Evolutionary conservation across 2,797 vertebrate genomes (phyloP).

Genomic region (Galaxias olidus): DNA sequence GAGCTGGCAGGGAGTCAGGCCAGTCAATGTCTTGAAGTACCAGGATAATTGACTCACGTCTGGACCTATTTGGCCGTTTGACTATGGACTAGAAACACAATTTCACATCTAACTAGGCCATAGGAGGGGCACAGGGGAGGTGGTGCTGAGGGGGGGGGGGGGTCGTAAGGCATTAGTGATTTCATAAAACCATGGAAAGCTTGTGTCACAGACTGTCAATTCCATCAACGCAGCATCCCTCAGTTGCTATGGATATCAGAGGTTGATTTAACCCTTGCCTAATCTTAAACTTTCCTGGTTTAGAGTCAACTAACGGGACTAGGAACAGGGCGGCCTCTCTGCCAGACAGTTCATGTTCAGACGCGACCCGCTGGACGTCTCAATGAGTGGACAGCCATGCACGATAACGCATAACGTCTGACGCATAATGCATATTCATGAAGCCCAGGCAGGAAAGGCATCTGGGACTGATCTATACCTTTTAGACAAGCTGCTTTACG

Average conservation of each 20-base stretch:
- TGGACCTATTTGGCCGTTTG: not conserved
- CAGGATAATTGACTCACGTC: not conserved
- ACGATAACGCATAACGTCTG: slow-evolving; percentile 47
- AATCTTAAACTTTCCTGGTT: too few species aligned
- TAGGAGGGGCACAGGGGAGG: too few species aligned
- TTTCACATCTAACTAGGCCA: not conserved
- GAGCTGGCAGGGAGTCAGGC: not conserved
- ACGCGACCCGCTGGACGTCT: slow-evolving; percentile 37
- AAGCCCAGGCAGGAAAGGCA: slow-evolving; percentile 29
- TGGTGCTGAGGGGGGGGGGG: too few species aligned
- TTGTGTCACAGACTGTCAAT: too few species aligned
- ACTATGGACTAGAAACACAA: not conserved
- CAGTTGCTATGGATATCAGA: too few species aligned
- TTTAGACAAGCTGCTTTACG: slow-evolving; percentile 27
- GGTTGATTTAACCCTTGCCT: too few species aligned
- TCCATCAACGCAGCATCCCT: too few species aligned
- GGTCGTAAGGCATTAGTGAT: not conserved
- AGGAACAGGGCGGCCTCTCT: not conserved
- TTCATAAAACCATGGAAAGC: too few species aligned
- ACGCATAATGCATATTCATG: slow-evolving; percentile 45
- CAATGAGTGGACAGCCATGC: slow-evolving; percentile 32
- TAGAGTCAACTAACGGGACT: too few species aligned
- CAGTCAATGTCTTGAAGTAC: too few species aligned
- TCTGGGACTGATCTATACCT: slow-evolving; percentile 41
- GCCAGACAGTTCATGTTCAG: not conserved